Percentiles rank a stretch among this genome's conserved stretches.
Conservation (phyloP, 2,113 vertebrate genomes). For the Nanger granti region DNA sequence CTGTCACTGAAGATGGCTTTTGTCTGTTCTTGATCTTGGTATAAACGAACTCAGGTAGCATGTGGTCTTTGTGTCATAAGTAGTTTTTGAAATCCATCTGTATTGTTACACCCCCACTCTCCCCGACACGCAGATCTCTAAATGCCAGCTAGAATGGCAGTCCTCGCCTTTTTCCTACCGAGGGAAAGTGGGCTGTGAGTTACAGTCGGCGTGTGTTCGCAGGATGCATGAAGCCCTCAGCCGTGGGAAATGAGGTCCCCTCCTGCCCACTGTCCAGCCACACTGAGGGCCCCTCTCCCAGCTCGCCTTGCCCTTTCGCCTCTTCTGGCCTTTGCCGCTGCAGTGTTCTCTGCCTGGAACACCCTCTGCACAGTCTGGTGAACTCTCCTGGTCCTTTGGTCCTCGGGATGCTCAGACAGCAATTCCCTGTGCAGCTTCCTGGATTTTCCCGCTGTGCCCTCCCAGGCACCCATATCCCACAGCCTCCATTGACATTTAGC, state of each 20-base stretch:
- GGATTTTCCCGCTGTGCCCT: accelerated
- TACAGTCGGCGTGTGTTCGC: neutral
- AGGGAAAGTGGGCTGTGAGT: neutral
- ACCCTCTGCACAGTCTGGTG: too few species aligned
- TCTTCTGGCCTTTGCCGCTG: neutral
- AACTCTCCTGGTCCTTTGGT: neutral
- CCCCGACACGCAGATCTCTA: neutral
- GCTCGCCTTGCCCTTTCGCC: accelerated
- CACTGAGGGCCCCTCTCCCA: neutral
- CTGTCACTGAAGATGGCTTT: neutral
- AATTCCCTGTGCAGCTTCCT: neutral
- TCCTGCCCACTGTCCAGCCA: neutral
- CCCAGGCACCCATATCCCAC: neutral
- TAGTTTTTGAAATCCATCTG: neutral
- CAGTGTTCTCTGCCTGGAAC: neutral
- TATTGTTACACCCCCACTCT: neutral
- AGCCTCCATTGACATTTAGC: neutral
- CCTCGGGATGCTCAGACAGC: neutral
- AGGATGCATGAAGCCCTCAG: neutral
- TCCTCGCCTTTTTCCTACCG: neutral
- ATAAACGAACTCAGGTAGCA: neutral
- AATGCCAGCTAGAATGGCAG: neutral
- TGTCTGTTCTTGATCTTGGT: neutral
- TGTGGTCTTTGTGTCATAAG: neutral
- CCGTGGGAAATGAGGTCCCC: accelerated